phyloP scores from a whole-genome alignment of 2,113 vertebrate species.

The Ahaetulla prasina region DNA sequence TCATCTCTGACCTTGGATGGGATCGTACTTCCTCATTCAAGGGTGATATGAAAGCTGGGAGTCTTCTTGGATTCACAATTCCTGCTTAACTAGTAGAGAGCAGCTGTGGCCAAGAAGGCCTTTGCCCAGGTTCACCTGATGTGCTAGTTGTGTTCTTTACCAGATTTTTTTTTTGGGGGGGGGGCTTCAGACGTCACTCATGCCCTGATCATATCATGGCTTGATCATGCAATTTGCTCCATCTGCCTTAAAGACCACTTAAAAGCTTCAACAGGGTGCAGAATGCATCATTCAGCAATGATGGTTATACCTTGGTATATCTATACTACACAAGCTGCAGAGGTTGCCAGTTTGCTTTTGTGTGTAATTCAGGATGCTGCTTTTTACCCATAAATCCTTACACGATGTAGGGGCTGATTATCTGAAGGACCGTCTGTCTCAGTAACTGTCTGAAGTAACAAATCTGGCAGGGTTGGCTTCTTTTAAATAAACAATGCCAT shows the following conservation, averaged over 20 bases:
- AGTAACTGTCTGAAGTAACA: no score
- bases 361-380: not conserved
- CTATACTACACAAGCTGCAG: not conserved
- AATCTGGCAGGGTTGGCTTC: not conserved
- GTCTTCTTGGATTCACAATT: not conserved
- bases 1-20: not conserved
- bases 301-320: not conserved
- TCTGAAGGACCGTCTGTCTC: not conserved
- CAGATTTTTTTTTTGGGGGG: no score
- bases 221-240: not conserved
- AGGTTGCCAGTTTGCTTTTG: not conserved
- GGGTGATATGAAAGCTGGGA: not conserved
- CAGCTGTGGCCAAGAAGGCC: not conserved
- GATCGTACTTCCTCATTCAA: not conserved
- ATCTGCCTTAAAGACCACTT: not conserved
- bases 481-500: not conserved
- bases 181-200: not conserved
- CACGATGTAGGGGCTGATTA: not conserved
- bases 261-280: not conserved
- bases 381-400: not conserved
- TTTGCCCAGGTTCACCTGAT: not conserved
- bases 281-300: not conserved
- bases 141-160: not conserved
- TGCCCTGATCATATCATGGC: not conserved
- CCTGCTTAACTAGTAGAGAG: not conserved